Evolutionary conservation across 2,888 invertebrate genomes (phyloP).

Genomic region (Kryphioiulus occultus): DNA sequence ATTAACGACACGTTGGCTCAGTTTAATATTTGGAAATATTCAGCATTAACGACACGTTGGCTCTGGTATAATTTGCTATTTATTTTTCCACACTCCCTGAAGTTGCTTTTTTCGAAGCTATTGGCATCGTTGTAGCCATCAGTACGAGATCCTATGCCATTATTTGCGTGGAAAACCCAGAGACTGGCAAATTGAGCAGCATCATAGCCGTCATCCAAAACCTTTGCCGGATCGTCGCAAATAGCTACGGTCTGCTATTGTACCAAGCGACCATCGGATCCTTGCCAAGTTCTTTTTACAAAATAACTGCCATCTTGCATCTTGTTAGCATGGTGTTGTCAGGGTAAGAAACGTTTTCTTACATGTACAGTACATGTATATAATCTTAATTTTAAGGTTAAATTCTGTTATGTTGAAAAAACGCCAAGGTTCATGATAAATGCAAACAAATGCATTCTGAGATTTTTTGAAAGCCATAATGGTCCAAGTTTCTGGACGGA

Average conservation of each 20-base stretch:
- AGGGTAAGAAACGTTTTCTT: neutral
- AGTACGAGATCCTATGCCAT: constrained; percentile 1
- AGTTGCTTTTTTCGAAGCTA: neutral
- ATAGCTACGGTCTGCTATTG: neutral
- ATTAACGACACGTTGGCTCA: too few species aligned
- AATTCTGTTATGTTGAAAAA: too few species aligned
- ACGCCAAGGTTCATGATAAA: too few species aligned
- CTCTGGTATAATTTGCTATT: neutral
- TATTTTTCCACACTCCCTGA: neutral
- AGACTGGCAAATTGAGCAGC: neutral
- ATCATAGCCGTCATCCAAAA: neutral
- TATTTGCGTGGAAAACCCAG: neutral
- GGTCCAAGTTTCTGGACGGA: too few species aligned
- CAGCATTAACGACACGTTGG: too few species aligned
- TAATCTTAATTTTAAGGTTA: too few species aligned
- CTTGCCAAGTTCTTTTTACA: neutral
- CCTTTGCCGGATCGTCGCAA: neutral
- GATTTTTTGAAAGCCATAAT: too few species aligned
- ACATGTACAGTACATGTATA: too few species aligned
- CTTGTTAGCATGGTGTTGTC: neutral
- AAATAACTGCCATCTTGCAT: neutral
- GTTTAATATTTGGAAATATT: neutral
- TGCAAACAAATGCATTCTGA: too few species aligned
- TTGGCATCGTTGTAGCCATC: neutral
- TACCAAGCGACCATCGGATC: neutral